These are phyloP conservation scores for Apotomis capreana DNA, from an alignment of 2,888 invertebrate species.

Conservation along the genomic window DNA sequence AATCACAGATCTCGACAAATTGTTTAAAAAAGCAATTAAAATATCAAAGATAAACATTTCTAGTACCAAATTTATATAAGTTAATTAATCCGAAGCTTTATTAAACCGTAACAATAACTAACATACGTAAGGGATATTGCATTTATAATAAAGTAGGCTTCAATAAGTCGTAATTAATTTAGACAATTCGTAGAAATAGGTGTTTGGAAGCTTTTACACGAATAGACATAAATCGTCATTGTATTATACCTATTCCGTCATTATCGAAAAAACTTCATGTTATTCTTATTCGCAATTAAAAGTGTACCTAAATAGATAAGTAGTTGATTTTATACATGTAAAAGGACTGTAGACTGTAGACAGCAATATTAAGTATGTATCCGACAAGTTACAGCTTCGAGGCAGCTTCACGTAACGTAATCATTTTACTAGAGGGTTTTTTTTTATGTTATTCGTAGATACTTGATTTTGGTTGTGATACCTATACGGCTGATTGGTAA, in stretches of 20 bases:
- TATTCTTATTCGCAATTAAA: slow-evolving; percentile 69
- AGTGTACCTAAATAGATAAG: slow-evolving; percentile 59
- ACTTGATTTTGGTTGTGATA: slow-evolving; percentile 71
- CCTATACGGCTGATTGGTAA: slow-evolving; percentile 66
- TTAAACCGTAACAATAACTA: slow-evolving; percentile 73
- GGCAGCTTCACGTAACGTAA: slow-evolving; percentile 50
- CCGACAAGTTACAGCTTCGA: slow-evolving; percentile 49
- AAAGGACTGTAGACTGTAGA: slow-evolving; percentile 55
- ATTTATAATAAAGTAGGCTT: slow-evolving; percentile 55
- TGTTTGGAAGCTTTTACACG: slow-evolving; percentile 82
- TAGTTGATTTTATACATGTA: slow-evolving; percentile 75
- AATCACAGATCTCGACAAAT: slow-evolving; percentile 16
- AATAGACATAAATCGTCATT: slow-evolving; percentile 66
- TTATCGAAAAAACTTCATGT: slow-evolving; percentile 66
- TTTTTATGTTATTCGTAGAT: slow-evolving; percentile 45
- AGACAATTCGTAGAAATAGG: slow-evolving; percentile 71
- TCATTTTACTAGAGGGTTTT: slow-evolving; percentile 46
- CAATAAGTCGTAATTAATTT: slow-evolving; percentile 55
- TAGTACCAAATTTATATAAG: slow-evolving; percentile 39
- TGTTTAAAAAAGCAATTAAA: slow-evolving; percentile 32
- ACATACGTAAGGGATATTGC: slow-evolving; percentile 71
- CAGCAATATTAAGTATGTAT: slow-evolving; percentile 50
- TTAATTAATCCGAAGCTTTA: slow-evolving; percentile 68
- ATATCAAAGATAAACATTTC: slow-evolving; percentile 25
- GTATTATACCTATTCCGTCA: slow-evolving; percentile 68